These are phyloP conservation scores for Willowsia nigromaculata DNA, from an alignment of 2,888 invertebrate species.

Conservation along the genomic window DNA sequence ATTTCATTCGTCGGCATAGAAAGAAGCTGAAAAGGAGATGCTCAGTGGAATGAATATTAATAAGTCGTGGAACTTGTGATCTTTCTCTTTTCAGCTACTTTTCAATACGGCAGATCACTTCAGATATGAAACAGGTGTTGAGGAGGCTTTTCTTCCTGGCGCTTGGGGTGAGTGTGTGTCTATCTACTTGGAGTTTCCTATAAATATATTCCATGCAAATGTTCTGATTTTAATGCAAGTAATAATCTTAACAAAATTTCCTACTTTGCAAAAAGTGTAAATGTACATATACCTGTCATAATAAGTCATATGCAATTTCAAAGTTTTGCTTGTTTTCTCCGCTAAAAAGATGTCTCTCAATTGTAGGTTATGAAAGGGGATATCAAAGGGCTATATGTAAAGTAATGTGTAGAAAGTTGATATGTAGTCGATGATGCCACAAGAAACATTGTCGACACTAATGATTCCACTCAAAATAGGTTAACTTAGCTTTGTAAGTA, in stretches of 20 bases:
- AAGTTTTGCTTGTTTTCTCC: no score
- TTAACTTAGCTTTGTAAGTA: background rate
- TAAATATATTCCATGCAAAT: background rate
- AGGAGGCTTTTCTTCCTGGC: slow-evolving; percentile 76
- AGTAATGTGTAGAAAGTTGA: no score
- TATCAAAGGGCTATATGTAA: no score
- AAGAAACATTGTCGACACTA: no score
- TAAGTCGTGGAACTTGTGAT: slow-evolving; percentile 19
- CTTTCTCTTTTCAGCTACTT: slow-evolving; percentile 71
- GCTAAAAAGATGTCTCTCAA: no score
- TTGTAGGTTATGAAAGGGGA: no score
- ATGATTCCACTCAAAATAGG: no score
- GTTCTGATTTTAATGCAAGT: background rate
- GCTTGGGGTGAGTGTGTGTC: slow-evolving; percentile 75
- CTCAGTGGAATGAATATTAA: slow-evolving; percentile 62
- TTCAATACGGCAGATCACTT: slow-evolving; percentile 73
- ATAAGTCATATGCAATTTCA: no score
- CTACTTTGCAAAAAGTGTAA: no score
- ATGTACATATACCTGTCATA: no score
- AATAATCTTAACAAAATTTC: no score
- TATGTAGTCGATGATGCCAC: no score
- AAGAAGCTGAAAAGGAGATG: background rate
- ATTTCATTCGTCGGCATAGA: background rate
- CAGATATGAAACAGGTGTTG: slow-evolving; percentile 76
- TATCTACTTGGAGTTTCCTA: slow-evolving; percentile 28